Evolutionary conservation across 2,797 vertebrate genomes (phyloP).

Genomic region (Diceros bicornis): DNA sequence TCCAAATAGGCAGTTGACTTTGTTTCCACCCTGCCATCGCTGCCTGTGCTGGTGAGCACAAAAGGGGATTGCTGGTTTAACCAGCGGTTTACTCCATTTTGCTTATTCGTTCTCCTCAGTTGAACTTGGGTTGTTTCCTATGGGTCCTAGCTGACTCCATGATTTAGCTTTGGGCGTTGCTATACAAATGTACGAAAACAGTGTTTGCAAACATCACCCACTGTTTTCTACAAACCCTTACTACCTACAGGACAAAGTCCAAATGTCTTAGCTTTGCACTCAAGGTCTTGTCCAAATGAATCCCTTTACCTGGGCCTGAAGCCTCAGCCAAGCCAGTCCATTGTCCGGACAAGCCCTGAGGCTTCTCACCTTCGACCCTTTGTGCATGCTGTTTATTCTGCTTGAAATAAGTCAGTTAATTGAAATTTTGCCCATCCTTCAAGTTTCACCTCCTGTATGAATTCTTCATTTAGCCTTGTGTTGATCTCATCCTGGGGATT

Average conservation of each 20-base stretch:
- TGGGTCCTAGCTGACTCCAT: background rate
- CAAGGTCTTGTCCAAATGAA: background rate
- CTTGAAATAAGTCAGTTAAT: slow-evolving; percentile 37
- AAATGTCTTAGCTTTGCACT: background rate
- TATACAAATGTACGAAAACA: background rate
- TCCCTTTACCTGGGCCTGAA: background rate
- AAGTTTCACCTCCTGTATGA: slow-evolving; percentile 1
- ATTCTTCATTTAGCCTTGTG: background rate
- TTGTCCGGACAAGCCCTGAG: background rate
- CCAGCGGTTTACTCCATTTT: background rate
- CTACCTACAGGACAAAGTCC: background rate
- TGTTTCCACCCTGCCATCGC: background rate
- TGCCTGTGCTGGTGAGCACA: background rate
- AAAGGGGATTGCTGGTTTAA: background rate
- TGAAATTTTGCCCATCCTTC: background rate
- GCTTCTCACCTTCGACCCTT: background rate
- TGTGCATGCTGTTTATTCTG: background rate
- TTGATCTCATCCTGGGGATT: background rate
- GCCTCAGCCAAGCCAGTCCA: background rate
- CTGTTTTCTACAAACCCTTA: background rate
- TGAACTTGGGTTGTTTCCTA: background rate
- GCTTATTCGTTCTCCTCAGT: background rate
- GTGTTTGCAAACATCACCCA: background rate
- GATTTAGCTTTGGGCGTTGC: background rate
- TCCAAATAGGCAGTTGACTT: background rate